Percentiles rank a stretch among this genome's conserved stretches.
Conservation (phyloP, 2,888 invertebrate genomes). For the Priocnemis perturbator region DNA sequence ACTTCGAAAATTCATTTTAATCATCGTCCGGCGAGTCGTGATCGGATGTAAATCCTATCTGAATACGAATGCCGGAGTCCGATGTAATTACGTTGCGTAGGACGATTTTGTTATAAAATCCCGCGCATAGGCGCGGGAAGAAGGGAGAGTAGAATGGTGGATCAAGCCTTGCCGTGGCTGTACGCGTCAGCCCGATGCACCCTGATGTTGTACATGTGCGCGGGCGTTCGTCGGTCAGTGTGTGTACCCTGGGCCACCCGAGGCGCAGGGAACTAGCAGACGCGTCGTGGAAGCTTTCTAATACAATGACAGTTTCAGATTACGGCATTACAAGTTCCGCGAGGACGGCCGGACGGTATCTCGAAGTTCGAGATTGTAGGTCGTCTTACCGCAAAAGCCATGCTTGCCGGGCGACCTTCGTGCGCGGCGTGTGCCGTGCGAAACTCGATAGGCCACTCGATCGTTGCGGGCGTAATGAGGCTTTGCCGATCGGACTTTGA, state of each 20-base stretch:
- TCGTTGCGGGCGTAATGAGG: conserved; percentile 11
- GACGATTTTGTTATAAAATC: no score
- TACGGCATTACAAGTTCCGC: conserved; percentile 58
- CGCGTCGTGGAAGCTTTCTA: conserved; percentile 36
- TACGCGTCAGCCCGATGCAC: no score
- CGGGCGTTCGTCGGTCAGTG: no score
- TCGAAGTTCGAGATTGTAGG: conserved; percentile 38
- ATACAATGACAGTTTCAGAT: conserved; percentile 63
- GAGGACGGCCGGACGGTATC: conserved; percentile 17
- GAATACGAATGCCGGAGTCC: no score
- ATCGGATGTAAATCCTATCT: no score
- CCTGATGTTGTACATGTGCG: no score
- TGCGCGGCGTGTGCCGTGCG: conserved; percentile 22
- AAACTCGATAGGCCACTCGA: conserved; percentile 21
- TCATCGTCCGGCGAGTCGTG: neutral
- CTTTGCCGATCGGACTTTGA: neutral
- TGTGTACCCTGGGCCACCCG: no score
- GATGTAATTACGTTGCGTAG: no score
- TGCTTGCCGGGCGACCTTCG: conserved; percentile 28
- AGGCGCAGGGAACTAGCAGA: conserved; percentile 21
- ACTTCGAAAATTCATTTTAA: neutral
- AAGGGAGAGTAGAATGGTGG: no score
- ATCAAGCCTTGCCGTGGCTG: no score
- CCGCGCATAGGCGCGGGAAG: no score
- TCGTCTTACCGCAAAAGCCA: conserved; percentile 38